These are phyloP conservation scores for Allobates femoralis DNA, from an alignment of 2,797 vertebrate genomes.

Conservation along the genomic window DNA sequence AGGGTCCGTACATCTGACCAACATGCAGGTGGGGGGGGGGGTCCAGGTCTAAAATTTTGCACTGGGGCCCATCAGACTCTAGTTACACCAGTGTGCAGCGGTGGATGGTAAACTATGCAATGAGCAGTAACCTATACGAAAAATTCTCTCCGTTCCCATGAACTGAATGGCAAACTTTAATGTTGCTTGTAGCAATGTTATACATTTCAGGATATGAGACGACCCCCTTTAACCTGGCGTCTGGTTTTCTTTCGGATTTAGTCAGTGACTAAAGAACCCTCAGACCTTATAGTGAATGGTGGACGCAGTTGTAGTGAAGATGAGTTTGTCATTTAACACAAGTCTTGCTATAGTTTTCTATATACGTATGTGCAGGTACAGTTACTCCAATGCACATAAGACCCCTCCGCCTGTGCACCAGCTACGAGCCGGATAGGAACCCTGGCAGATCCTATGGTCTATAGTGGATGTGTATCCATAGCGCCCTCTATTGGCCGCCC, in stretches of 20 bases:
- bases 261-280: neutral
- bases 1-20: no score
- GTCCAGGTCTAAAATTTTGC: no score
- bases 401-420: neutral
- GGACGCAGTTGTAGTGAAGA: neutral
- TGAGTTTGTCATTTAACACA: neutral
- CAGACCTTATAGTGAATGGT: neutral
- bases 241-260: neutral
- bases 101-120: no score
- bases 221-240: neutral
- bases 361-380: neutral
- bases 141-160: no score
- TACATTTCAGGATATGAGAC: no score
- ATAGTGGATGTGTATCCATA: neutral
- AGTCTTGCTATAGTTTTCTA: no score
- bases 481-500: slow-evolving; percentile 6
- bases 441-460: neutral
- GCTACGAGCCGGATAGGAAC: neutral
- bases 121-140: no score
- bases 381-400: neutral
- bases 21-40: no score
- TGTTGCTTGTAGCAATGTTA: no score
- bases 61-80: no score
- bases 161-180: no score
- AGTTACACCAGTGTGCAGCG: no score